A percentile compares a stretch with the other conserved stretches of the same genome.
Evolutionary conservation across 2,113 vertebrate species (phyloP).

Genomic region (Leptobrachium leishanense): DNA sequence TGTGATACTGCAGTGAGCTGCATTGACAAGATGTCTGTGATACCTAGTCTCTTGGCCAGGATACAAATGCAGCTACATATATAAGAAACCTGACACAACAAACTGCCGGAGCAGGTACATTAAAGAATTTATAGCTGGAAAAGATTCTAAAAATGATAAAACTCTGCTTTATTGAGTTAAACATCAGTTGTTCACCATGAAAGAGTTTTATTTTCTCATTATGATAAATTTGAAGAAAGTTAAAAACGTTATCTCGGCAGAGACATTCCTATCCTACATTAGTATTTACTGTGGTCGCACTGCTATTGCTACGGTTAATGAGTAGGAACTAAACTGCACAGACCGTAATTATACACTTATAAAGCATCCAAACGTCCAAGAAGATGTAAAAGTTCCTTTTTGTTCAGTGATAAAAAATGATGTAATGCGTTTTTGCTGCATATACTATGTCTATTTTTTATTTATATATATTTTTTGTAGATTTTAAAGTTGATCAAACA

Average conservation of each 20-base stretch:
- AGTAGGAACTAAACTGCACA: constrained; percentile 57
- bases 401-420: neutral
- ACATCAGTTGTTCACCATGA: constrained; percentile 46
- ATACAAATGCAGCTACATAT: too few relatives aligned
- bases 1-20: too few relatives aligned
- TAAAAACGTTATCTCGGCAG: constrained; percentile 52
- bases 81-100: too few relatives aligned
- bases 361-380: constrained; percentile 45
- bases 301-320: constrained; percentile 54
- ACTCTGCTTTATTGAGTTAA: constrained; percentile 21
- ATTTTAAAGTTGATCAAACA: too few relatives aligned
- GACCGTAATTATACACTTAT: constrained; percentile 52
- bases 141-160: constrained; percentile 17
- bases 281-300: constrained; percentile 58
- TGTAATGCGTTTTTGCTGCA: constrained; percentile 7
- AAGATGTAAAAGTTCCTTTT: constrained; percentile 31
- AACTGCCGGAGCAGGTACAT: too few relatives aligned
- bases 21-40: too few relatives aligned
- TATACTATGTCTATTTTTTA: neutral
- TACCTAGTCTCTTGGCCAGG: too few relatives aligned
- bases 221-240: constrained; percentile 53
- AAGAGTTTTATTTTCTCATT: constrained; percentile 54
- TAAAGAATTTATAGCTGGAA: constrained; percentile 25
- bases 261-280: constrained; percentile 57
- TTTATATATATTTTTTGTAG: too few relatives aligned